Percentiles rank a stretch among this genome's conserved stretches.
Evolutionary conservation across 2,113 vertebrate genomes (phyloP).

Genomic region (Oryzias melastigma): DNA sequence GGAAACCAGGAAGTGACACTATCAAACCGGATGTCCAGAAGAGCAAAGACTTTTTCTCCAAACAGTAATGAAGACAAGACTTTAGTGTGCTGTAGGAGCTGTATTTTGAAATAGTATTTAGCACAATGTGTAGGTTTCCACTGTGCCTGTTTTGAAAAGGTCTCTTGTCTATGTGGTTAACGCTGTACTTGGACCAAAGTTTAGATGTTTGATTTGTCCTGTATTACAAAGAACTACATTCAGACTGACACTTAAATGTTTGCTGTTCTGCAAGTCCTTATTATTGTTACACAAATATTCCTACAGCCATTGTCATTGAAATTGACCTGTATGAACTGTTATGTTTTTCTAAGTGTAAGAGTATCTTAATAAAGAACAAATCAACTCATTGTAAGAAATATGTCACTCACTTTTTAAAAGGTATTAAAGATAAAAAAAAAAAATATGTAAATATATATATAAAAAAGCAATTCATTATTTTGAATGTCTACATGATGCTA

Average conservation of each 20-base stretch:
- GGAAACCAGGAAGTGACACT: conserved; percentile 97
- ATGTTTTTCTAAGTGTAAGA: conserved; percentile 6
- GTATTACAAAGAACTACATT: conserved; percentile 1
- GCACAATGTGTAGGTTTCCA: conserved; percentile 45
- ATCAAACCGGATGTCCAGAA: conserved; percentile 96
- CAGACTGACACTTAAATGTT: conserved; percentile 2
- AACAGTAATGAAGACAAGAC: conserved; percentile 79
- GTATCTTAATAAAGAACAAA: conserved; percentile 19
- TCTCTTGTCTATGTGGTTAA: conserved; percentile 14
- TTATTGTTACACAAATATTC: conserved; percentile 14
- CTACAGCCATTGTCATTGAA: not conserved
- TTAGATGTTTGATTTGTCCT: conserved; percentile 11
- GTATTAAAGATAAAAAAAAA: no score
- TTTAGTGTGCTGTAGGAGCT: conserved; percentile 58
- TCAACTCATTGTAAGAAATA: no score
- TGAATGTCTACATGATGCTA: no score
- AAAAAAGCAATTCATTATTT: not conserved
- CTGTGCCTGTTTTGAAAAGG: conserved; percentile 38
- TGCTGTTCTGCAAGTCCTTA: conserved; percentile 12
- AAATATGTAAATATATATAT: not conserved
- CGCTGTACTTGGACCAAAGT: conserved; percentile 27
- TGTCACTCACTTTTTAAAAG: no score
- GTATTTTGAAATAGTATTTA: conserved; percentile 43
- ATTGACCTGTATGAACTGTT: not conserved
- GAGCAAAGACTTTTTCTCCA: conserved; percentile 96